Base-by-base conservation (phyloP, 2,113 vertebrate genomes). In the Elaphurus davidianus region DNA sequence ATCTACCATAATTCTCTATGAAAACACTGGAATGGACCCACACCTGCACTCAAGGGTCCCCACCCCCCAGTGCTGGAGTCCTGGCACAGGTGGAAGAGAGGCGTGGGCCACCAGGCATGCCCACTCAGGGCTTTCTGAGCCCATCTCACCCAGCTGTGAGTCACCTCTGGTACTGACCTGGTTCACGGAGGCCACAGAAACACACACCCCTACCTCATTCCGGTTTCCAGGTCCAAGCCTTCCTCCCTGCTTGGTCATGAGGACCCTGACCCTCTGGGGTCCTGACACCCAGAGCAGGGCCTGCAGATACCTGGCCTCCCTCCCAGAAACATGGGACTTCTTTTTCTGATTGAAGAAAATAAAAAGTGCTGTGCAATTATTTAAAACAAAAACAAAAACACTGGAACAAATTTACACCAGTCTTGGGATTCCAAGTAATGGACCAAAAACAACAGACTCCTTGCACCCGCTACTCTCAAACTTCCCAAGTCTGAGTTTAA, bases 311-410 rank as follows among this genome's bases (percentile, higher is more conserved):
- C 55, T 59, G 30, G 21, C 15, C 15, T 62, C 96, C 87, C n/a
- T 40, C 67, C n/a, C 36, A 71, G 67, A 40, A 71, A 71, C 19
- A 71, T 12, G n/a, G 10, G n/a, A 36, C 67, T 71, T 71, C 36
- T 12, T 71, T 71, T 71, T 71, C 67, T 40, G 19, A 23, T 23
- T 71, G 98, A 98, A 98, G 97, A 96, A 96, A 95, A 94, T 98
- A 99, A 99, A 98, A 94, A 92, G 45, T 62, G 59, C 88, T 97
- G 30, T 78, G 76, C 64, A 94, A 40, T 98, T 98, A 98, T 98
- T 98, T 98, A 23, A 71, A 71, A 47, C 47, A 47, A 67, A 67
- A 71, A 40, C 19, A 36, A 23, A 71, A 23, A 81, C 43, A 92
- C 21, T 2, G 30, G 30, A 74, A 50, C 7, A 6, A 57, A 64